Conservation (phyloP, 1,140 invertebrate species). For the Dryas iulia region DNA sequence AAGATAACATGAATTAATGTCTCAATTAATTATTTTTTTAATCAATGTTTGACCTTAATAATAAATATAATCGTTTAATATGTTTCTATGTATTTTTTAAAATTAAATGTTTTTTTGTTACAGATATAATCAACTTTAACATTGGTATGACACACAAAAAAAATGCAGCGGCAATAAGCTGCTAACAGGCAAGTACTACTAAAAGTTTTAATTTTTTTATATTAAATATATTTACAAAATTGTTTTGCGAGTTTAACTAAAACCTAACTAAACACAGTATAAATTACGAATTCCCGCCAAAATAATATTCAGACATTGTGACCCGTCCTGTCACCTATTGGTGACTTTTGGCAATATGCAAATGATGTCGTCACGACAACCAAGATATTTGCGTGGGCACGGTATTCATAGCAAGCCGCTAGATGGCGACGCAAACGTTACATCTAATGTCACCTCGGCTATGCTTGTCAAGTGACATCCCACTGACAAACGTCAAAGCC, state of each 20-base stretch:
- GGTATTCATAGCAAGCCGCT: conserved; percentile 16
- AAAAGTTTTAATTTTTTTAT: neutral
- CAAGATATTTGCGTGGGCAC: neutral
- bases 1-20: too few relatives aligned
- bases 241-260: too few relatives aligned
- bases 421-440: conserved; percentile 52
- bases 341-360: conserved; percentile 42
- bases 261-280: too few relatives aligned
- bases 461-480: conserved; percentile 32
- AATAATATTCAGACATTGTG: neutral
- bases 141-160: conserved; percentile 29
- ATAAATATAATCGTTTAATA: too few relatives aligned
- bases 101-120: conserved; percentile 43
- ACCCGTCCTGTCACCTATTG: conserved; percentile 51
- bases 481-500: conserved; percentile 54
- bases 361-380: conserved; percentile 35
- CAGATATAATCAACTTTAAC: conserved; percentile 44
- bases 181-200: conserved; percentile 55
- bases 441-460: conserved; percentile 42
- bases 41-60: too few relatives aligned
- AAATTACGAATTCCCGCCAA: conserved; percentile 35
- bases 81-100: neutral
- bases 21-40: too few relatives aligned
- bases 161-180: conserved; percentile 75
- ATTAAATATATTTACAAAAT: neutral